Evolutionary conservation across 1,140 invertebrate species (phyloP).

Genomic region (Panagrolaimus sp.): DNA sequence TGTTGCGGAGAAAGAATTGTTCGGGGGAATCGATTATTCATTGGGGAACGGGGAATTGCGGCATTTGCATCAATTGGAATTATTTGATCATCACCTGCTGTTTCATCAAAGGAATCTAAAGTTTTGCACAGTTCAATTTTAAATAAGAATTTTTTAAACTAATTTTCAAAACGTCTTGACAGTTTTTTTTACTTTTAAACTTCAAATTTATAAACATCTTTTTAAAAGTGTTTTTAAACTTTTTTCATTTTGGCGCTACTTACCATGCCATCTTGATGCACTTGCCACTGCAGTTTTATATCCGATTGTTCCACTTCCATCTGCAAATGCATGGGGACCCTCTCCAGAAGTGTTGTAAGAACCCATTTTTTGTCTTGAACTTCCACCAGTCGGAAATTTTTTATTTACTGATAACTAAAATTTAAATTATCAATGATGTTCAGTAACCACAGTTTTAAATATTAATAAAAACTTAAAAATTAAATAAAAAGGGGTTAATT

Average conservation of each 20-base stretch:
- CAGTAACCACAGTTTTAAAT: background rate
- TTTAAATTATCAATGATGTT: background rate
- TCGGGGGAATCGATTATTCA: constrained; percentile 11
- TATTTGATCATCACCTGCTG: constrained; percentile 28
- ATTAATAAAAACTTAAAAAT: background rate
- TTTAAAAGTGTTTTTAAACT: background rate
- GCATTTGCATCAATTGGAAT: constrained; percentile 8
- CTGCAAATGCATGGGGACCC: background rate
- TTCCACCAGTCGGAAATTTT: background rate
- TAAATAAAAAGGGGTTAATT: no score
- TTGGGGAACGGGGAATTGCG: background rate
- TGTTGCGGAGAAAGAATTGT: background rate
- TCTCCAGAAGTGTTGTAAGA: background rate
- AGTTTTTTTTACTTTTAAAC: background rate
- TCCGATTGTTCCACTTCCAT: background rate
- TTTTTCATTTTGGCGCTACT: no score
- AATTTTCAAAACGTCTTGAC: background rate
- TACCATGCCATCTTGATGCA: constrained; percentile 9
- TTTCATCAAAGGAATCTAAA: constrained; percentile 45
- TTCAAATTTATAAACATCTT: background rate
- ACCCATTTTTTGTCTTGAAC: background rate
- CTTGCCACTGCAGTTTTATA: background rate
- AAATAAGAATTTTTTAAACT: no score
- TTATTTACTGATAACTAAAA: constrained; percentile 12
- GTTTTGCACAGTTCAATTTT: no score